Percentiles rank a stretch among this genome's conserved stretches.
Conservation (phyloP, 2,113 vertebrate species). For the Halichoerus grypus region DNA sequence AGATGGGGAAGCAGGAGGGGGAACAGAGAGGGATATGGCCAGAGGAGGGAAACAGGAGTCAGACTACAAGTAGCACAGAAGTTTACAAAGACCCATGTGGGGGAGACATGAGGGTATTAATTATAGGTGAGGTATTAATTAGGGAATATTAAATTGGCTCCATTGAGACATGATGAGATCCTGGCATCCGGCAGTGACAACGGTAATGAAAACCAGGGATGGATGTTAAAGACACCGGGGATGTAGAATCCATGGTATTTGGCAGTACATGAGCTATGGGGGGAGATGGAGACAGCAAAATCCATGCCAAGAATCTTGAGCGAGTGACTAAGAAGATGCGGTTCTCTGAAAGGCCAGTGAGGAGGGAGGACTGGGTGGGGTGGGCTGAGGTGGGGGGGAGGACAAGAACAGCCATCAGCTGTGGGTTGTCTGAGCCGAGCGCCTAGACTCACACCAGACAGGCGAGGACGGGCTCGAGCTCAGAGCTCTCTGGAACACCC, state of each 20-base stretch:
- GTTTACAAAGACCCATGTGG: background rate
- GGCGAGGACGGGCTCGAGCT: background rate
- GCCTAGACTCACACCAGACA: background rate
- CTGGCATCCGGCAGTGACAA: background rate
- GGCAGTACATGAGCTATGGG: background rate
- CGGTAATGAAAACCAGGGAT: background rate
- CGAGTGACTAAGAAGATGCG: background rate
- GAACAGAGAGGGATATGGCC: rapidly evolving
- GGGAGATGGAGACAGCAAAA: background rate
- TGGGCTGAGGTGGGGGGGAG: background rate
- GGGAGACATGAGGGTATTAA: background rate
- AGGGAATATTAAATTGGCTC: background rate
- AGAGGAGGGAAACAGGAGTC: background rate
- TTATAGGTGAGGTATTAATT: background rate
- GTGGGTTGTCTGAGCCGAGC: background rate
- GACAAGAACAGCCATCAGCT: background rate
- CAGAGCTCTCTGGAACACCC: background rate
- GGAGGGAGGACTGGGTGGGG: background rate
- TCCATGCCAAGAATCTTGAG: background rate
- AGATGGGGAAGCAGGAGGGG: background rate
- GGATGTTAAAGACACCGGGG: background rate
- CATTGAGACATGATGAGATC: background rate
- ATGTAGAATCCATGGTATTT: background rate
- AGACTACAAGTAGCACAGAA: background rate
- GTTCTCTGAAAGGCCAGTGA: background rate